Evolutionary conservation across 2,113 vertebrate genomes (phyloP), one percentile per base, ranked within the genome.

Genomic region (Trinectes maculatus): DNA sequence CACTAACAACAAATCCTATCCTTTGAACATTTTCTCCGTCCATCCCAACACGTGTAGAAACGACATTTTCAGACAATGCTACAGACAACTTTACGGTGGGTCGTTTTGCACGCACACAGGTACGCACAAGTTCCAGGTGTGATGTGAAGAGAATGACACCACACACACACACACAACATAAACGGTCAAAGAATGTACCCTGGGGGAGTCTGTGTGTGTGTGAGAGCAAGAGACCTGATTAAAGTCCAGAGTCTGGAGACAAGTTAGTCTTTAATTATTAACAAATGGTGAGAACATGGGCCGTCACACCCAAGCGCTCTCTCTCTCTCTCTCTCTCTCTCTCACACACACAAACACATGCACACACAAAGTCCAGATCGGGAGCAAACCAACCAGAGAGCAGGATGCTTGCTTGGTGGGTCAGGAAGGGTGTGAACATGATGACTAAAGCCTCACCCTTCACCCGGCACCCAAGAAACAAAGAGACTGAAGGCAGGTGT

Each of bases 181-280:
- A 82, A 75, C 77, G 74, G 72, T 76, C 77, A 82, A 83, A 84
- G 81, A 82, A 83, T 82, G 67, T 67, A 80, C 75, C 82, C 73
- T 56, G 8, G 77, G 80, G 82, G 64, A 61, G 64, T 55, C 8
- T 39, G 46, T 51, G 48, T 48, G 47, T 65, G 39, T 62, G 51
- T 31, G 39, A n/a, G 39, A 16, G 39, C 4, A 16, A 8, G 46
- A 10, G 75, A 74, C 75, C 75, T 79, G 82, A 83, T 83, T 80
- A 85, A 89, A 88, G 86, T 89, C 82, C 84, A 86, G 62, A 83
- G 68, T 80, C 70, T 75, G 75, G 71, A 85, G 81, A 88, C 73
- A 82, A 73, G 77, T 77, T 77, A 62, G 76, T 76, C 82, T 89
- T 82, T 89, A 91, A 91, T 89, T 86, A 91, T 91, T 91, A 91